Conservation (phyloP, 2,113 vertebrate species). For the Noctilio leporinus region DNA sequence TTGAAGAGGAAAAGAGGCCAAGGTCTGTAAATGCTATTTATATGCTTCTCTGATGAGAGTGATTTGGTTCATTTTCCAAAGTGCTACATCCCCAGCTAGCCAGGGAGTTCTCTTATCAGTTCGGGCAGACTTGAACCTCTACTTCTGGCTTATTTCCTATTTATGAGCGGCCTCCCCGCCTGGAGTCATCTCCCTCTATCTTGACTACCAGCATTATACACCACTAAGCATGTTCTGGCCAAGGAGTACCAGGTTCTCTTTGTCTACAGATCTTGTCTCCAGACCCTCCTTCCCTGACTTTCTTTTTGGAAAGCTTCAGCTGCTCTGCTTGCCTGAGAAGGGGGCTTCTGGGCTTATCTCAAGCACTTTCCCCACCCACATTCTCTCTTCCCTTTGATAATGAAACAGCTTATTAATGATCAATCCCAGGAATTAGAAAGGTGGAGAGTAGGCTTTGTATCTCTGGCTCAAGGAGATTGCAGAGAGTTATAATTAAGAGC, state of each 20-base stretch:
- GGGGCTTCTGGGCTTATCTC: neutral
- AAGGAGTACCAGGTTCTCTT: neutral
- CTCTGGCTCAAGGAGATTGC: neutral
- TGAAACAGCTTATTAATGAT: neutral
- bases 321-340: neutral
- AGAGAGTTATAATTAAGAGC: neutral
- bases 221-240: too few relatives aligned
- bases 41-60: neutral
- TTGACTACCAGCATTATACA: neutral
- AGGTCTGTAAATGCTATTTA: neutral
- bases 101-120: neutral
- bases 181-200: neutral
- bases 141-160: slow-evolving; percentile 3
- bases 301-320: neutral
- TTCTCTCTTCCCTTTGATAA: neutral
- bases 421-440: neutral
- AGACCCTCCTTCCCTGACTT: neutral
- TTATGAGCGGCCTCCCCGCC: neutral
- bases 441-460: neutral
- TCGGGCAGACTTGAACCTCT: neutral
- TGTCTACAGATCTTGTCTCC: neutral
- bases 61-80: neutral
- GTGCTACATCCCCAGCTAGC: neutral
- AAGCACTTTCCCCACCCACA: neutral
- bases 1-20: neutral